Evolutionary conservation across 2,113 vertebrate genomes (phyloP).

Genomic region (Carollia perspicillata): DNA sequence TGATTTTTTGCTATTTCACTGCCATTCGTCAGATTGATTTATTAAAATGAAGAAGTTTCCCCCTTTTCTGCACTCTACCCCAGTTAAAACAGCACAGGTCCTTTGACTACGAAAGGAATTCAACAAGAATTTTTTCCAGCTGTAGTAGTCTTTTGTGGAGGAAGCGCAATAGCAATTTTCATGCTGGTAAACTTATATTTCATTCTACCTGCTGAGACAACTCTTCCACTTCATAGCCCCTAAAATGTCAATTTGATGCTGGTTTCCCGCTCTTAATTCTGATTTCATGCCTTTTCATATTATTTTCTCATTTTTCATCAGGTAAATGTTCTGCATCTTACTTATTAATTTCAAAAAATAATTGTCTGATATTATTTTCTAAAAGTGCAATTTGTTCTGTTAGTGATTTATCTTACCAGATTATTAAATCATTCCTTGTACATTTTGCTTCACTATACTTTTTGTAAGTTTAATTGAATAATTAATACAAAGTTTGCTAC

Average conservation of each 20-base stretch:
- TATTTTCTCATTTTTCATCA: neutral
- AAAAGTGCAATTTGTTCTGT: neutral
- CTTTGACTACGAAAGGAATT: neutral
- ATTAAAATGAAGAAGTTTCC: neutral
- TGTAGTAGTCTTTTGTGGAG: rapidly evolving
- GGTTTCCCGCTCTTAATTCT: neutral
- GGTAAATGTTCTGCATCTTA: neutral
- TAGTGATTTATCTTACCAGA: neutral
- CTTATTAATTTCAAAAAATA: neutral
- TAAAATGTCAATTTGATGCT: neutral
- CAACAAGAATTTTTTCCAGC: neutral
- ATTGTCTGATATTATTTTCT: neutral
- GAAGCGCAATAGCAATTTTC: neutral
- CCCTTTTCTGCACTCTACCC: neutral
- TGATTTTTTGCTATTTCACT: neutral
- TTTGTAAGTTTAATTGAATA: neutral
- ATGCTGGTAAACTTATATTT: neutral
- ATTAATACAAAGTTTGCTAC: neutral
- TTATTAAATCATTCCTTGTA: neutral
- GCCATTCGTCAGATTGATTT: neutral
- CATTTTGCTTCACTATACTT: neutral
- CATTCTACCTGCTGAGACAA: neutral
- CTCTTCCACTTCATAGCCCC: neutral
- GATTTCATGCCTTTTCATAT: neutral
- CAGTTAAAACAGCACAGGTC: neutral